phyloP scores from a whole-genome alignment of 2,113 vertebrate genomes.

The Lagopus leucura region DNA sequence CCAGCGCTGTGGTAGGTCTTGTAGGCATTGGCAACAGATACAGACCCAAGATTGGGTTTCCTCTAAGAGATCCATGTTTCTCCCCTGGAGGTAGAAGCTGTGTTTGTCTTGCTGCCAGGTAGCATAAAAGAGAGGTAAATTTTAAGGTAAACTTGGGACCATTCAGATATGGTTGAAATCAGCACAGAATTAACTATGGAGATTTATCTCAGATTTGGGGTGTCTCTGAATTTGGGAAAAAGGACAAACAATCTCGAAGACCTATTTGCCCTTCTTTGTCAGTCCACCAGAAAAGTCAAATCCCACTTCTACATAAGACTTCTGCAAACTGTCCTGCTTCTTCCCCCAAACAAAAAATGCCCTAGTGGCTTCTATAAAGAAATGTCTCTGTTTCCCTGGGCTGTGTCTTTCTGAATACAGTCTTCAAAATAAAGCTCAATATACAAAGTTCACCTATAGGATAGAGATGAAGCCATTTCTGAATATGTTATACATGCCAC shows the following conservation, averaged over 20 bases:
- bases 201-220: neutral
- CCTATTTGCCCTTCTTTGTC: neutral
- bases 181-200: neutral
- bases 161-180: neutral
- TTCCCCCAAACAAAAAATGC: neutral
- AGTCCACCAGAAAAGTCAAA: neutral
- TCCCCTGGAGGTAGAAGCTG: neutral
- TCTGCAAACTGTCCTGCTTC: neutral
- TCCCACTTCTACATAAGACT: neutral
- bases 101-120: neutral
- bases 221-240: neutral
- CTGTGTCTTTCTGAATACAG: neutral
- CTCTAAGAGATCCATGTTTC: neutral
- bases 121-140: neutral
- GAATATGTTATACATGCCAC: slow-evolving; percentile 1
- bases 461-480: slow-evolving; percentile 12
- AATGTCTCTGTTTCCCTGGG: neutral
- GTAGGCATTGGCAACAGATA: neutral
- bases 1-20: neutral
- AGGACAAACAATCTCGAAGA: neutral
- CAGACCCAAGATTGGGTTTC: neutral
- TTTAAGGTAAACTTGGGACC: neutral
- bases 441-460: neutral
- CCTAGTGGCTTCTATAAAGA: slow-evolving; percentile 2
- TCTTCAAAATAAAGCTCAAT: neutral